A percentile compares a stretch with the other conserved stretches of the same genome.
phyloP scores from a whole-genome alignment of 2,888 invertebrate species.

The Scelioninae gen. 1 region DNA sequence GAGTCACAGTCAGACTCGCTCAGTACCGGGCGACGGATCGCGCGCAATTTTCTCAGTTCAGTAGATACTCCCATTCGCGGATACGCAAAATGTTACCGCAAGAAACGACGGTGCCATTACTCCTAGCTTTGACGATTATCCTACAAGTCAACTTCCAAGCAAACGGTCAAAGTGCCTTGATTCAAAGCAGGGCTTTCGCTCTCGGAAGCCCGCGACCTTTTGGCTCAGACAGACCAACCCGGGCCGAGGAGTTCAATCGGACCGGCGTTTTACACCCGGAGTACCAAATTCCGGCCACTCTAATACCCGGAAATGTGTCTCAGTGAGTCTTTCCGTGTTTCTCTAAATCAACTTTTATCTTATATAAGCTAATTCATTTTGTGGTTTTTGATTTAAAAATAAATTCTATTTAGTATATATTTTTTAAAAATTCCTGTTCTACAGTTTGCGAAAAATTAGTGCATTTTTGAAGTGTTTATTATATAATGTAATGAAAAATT shows the following conservation, averaged over 20 bases:
- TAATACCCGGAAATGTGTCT: conserved; percentile 81
- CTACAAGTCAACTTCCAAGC: conserved; percentile 68
- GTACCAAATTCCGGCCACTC: conserved; percentile 82
- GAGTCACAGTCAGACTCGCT: conserved; percentile 79
- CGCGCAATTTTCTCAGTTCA: conserved; percentile 55
- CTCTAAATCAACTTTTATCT: not conserved
- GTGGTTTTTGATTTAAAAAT: no score
- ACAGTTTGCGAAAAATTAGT: no score
- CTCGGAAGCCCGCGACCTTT: conserved; percentile 79
- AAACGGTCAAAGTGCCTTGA: conserved; percentile 63
- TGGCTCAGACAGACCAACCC: conserved; percentile 78
- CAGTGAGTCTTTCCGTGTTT: conserved; percentile 78
- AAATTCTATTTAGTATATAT: no score
- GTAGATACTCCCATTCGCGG: conserved; percentile 53
- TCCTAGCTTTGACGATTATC: conserved; percentile 58
- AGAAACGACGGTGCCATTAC: conserved; percentile 57
- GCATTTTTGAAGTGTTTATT: no score
- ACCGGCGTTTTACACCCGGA: conserved; percentile 83
- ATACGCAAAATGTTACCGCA: conserved; percentile 58
- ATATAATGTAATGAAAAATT: no score
- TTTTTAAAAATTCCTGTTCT: no score
- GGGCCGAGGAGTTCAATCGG: conserved; percentile 81
- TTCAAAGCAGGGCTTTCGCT: conserved; percentile 68
- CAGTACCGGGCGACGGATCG: conserved; percentile 78
- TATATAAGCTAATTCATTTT: no score